A percentile compares a stretch with the other conserved stretches of the same genome.
Conservation (phyloP, 2,797 vertebrate genomes). For the Alfaro cultratus region DNA sequence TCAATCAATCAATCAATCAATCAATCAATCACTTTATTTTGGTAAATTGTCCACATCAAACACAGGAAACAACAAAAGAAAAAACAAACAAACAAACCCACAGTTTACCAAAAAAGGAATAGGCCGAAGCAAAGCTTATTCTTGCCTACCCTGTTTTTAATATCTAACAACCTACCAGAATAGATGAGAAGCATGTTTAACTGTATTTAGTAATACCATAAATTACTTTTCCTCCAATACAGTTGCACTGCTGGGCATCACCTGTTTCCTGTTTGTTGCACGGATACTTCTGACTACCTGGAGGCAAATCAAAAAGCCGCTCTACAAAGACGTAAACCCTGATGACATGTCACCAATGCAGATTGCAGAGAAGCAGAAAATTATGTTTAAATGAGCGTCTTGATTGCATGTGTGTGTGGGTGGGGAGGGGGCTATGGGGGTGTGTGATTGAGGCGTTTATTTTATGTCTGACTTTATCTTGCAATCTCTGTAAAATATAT, state of each 20-base stretch:
- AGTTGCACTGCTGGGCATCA: conserved; percentile 60
- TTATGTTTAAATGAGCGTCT: conserved; percentile 52
- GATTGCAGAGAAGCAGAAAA: conserved; percentile 60
- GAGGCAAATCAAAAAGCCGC: conserved; percentile 62
- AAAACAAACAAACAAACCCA: too few relatives aligned
- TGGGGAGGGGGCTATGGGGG: too few relatives aligned
- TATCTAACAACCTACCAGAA: too few relatives aligned
- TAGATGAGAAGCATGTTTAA: background rate
- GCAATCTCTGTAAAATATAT: background rate
- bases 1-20: too few relatives aligned
- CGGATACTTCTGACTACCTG: conserved; percentile 56
- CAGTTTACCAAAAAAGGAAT: too few relatives aligned
- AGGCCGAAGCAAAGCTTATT: too few relatives aligned
- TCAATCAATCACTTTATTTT: too few relatives aligned
- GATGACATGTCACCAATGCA: conserved; percentile 61
- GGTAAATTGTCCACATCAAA: too few relatives aligned
- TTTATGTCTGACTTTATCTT: background rate
- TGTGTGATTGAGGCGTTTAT: background rate
- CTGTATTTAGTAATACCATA: too few relatives aligned
- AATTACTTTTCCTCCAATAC: conserved; percentile 14
- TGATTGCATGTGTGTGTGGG: too few relatives aligned
- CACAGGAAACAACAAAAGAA: too few relatives aligned
- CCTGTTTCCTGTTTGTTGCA: conserved; percentile 47
- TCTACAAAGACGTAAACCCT: conserved; percentile 38
- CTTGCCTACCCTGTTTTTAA: too few relatives aligned